Base-by-base conservation (phyloP, 2,797 vertebrate species). In the Alosa sapidissima region DNA sequence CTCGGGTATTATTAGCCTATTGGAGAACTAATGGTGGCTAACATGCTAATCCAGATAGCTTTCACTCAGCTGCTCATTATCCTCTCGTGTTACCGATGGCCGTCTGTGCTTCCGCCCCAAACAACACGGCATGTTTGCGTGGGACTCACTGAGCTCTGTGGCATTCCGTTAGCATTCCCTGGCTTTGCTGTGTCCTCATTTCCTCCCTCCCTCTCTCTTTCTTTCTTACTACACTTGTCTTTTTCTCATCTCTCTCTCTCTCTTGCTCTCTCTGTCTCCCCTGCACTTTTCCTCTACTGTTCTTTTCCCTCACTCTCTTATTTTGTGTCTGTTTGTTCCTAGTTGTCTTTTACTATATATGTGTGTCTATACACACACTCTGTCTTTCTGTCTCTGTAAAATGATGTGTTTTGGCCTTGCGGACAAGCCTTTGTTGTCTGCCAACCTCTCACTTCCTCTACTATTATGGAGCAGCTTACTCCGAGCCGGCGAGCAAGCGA, bases 371-470 rank as follows among this genome's bases (percentile, higher is more conserved):
- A 41, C 41, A 41, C 41, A 41, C 41, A 41, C 2, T 28, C 24
- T 13, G 3, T 33, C 72, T 86, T 81, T 60, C 81, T 41, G 81
- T 85, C 65, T 81, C 14, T 10, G 28, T 24, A 54, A 54, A 54
- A 10, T 13, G 14, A 54, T 54, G 54, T 55, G 16, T 6, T 55
- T 3, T 55, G 54, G 54, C 16, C 54, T 8, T 3, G 54, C 19
- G 54, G 16, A 55, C 11, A 21, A 33, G 19, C 14, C 28, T 41
- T 41, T 41, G 41, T 41, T 55, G 3, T 55, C 14, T 55, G 54
- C 54, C 51, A 52, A 52, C 58, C 47, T 21, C 47, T 21, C 47
- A 6, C 60, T 45, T 68, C 65, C 81, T 83, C n/a, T 41, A n/a
- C 24, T 19, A 2, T 36, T 16, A 24, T 60, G 51, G 2, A 9